Evolutionary conservation across 1,140 invertebrate genomes (phyloP), one percentile per base, ranked within the genome.

Genomic region (Macrocentrus cingulum): DNA sequence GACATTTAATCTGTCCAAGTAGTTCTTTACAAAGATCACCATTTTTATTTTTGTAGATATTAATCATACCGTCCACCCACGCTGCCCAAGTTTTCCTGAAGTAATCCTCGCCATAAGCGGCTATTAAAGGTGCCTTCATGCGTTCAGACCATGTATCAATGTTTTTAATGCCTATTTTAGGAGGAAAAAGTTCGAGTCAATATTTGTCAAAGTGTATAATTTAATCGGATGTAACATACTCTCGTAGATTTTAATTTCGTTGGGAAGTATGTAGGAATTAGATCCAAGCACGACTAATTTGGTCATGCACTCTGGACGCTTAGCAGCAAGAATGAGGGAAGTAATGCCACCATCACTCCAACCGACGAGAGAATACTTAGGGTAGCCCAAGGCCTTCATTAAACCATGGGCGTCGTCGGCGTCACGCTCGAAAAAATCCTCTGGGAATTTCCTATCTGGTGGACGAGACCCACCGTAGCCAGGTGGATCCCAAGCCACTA

Each of bases 311-410:
- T 87, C 75, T 0, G 87, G 84, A 72, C 87, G 84, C 32, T 84
- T 84, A 0, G 86, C 86, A 8, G 91, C 89, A 3, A 91, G 60
- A 2, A 94, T 86, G 39, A 95, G 77, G 2, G 84, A 86, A 5
- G 88, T 87, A 32, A 90, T 92, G 1, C 90, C 93, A 37, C 93
- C 94, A 79, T 95, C 92, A 77, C 90, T 93, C 91, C 92, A 96
- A 0, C 94, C 93, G 20, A 95, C 58, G 0, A 95, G 63, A 0
- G 91, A 93, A 79, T 87, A 94, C 65, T 87, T 87, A 0, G 80
- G 65, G 32, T 87, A 80, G n/a, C 84, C 82, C 15, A 94, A 68
- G 29, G 74, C 76, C 80, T 88, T 83, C 88, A 94, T 91, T 20
- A 95, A 77, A 56, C 85, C 72, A 54, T 83, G 74, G 7, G 88